Evolutionary conservation across 2,888 invertebrate genomes (phyloP), one percentile per base, ranked within the genome.

Genomic region (Dolichomitus sp.): DNA sequence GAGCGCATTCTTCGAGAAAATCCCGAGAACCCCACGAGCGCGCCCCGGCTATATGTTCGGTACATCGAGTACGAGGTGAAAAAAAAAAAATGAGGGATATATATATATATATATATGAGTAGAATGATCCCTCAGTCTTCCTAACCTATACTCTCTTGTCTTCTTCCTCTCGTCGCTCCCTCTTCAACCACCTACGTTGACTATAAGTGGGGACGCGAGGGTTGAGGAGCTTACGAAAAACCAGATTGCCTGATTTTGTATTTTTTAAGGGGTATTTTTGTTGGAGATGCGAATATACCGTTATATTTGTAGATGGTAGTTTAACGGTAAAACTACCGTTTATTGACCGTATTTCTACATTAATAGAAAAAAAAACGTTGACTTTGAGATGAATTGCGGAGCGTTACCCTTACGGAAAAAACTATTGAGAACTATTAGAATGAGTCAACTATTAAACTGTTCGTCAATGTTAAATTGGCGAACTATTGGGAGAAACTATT

Each of bases 1-100:
- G 52, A 42, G 66, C 83, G 85, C 86, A 88, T 89, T 87, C 87
- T 87, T 87, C 85, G 84, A 82, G 85, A 85, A 86, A 88, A 87
- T 85, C 85, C 80, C 78, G 78, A 81, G 84, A 85, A 83, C 75
- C 83, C 72, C 83, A 69, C 80, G 74, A 79, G 73, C 69, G 69
- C 74, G 33, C 72, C 27, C 19, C 65, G 65, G 70, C 45, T 73
- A 50, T 66, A 75, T 77, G 76, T 84, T 81, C 76, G 65, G 73
- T 83, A 81, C 80, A 80, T 45, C 72, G 72, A 76, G 68, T 52
- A 72, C 68, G 79, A 57, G 68, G 61, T 48, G 59, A 70, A 70
- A 23, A 61, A 63, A 74, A 63, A 52, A 54, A 30, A 77, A 48
- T 27, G 19, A 66, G 30, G 23, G 48, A 59, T 23, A 59, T 27